Conservation (phyloP, 1,140 invertebrate species). For the Scaptodrosophila lebanonensis region DNA sequence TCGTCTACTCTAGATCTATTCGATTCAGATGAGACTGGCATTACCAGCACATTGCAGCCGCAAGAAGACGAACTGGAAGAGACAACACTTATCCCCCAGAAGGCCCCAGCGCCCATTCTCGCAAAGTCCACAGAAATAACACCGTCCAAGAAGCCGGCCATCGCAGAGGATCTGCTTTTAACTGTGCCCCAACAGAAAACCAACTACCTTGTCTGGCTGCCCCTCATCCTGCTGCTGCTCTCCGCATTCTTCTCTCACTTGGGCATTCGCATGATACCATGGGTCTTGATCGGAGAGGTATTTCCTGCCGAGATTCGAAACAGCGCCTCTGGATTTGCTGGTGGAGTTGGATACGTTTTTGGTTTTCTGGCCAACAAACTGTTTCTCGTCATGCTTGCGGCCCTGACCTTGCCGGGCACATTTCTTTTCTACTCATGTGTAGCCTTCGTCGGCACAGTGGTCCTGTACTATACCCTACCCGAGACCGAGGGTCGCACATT, state of each 20-base stretch:
- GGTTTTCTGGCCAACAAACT: conserved; percentile 85
- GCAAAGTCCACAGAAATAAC: neutral
- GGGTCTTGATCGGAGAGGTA: conserved; percentile 87
- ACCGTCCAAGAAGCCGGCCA: conserved; percentile 48
- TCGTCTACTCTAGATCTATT: neutral
- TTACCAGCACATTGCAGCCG: conserved; percentile 18
- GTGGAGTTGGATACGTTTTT: conserved; percentile 85
- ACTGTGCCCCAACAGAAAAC: conserved; percentile 64
- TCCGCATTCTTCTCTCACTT: conserved; percentile 84
- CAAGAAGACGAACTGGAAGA: neutral
- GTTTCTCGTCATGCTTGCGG: conserved; percentile 82
- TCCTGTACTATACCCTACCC: conserved; percentile 79
- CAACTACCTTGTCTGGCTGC: conserved; percentile 82
- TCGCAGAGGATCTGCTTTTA: conserved; percentile 53
- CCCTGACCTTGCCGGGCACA: conserved; percentile 82
- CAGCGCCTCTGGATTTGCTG: conserved; percentile 82
- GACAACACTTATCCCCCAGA: conserved; percentile 34
- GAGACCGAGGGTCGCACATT: conserved; percentile 90
- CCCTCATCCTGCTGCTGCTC: conserved; percentile 81
- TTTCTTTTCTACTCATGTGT: conserved; percentile 80
- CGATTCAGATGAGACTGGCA: neutral
- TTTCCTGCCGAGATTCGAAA: conserved; percentile 83
- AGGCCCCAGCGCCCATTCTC: neutral
- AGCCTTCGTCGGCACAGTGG: conserved; percentile 81
- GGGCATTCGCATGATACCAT: conserved; percentile 84